Base-by-base conservation (phyloP, 2,888 invertebrate genomes). In the Dryadula phaetusa region DNA sequence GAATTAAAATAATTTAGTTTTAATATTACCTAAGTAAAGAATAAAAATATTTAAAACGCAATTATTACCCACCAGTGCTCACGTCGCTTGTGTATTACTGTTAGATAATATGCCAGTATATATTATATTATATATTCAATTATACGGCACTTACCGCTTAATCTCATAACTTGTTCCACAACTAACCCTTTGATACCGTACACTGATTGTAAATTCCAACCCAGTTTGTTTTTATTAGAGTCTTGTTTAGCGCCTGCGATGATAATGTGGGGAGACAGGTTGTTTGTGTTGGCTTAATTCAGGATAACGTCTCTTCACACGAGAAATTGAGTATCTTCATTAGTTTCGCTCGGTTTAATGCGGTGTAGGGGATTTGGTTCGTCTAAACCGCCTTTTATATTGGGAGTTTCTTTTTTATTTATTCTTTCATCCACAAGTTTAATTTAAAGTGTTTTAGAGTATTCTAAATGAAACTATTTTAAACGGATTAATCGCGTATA, bases 181-280 rank as follows among this genome's bases (percentile, higher is more conserved):
- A 44, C 4, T 64, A 67, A 70, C 73, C 75, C 76, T 79, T 78
- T 78, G 80, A 81, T 74, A 71, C 72, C 70, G 72, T 70, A 68
- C 76, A 77, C 77, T 79, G 80, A 85, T 82, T 84, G 85, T 85
- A 84, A 85, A 84, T 84, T 83, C 79, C 74, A 73, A 66, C 75
- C 63, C 61, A 69, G 70, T 70, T 67, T 77, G 79, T 79, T 80
- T 80, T 81, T 81, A 79, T 77, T 76, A 75, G 70, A 58, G 67
- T 58, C 61, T 73, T 69, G 72, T 71, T 72, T 65, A 65, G 67
- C 67, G 67, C 40, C 58, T 42, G 63, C 66, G 66, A 70, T 70
- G 69, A 71, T 69, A 69, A 71, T 65, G 63, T 49, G 62, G 58
- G 42, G 40, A 69, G 70, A 69, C 68, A 70, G 62, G 63, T 69